phyloP scores from a whole-genome alignment of 1,140 invertebrate genomes.

The Zaprionus inermis region DNA sequence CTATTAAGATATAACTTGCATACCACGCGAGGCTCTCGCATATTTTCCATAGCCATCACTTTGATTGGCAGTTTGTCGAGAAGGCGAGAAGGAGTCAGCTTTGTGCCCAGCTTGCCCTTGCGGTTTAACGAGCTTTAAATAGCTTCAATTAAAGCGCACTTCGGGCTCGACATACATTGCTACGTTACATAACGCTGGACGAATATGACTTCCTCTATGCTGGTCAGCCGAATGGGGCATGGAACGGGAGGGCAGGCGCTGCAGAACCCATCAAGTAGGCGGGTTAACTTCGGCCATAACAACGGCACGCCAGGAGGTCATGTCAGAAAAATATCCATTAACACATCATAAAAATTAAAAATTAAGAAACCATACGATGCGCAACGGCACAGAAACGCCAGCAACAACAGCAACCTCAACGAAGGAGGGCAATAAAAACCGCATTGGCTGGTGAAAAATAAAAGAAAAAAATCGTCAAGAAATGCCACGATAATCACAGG shows the following conservation, averaged over 20 bases:
- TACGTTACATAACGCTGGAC: slow-evolving; percentile 60
- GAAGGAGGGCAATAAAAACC: slow-evolving; percentile 63
- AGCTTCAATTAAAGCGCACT: slow-evolving; percentile 70
- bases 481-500: slow-evolving; percentile 75
- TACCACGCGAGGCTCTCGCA: background rate
- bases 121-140: slow-evolving; percentile 71
- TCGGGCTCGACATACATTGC: slow-evolving; percentile 35
- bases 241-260: slow-evolving; percentile 42
- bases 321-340: slow-evolving; percentile 82
- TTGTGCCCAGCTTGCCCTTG: slow-evolving; percentile 68
- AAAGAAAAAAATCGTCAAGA: slow-evolving; percentile 68
- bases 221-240: slow-evolving; percentile 19
- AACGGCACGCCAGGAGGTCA: slow-evolving; percentile 74
- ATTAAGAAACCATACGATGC: slow-evolving; percentile 79
- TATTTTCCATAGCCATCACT: slow-evolving; percentile 17
- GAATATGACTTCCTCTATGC: slow-evolving; percentile 18
- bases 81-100: slow-evolving; percentile 27
- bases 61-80: slow-evolving; percentile 55
- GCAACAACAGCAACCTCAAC: slow-evolving; percentile 14
- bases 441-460: slow-evolving; percentile 55
- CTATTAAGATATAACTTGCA: slow-evolving; percentile 39
- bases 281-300: slow-evolving; percentile 48
- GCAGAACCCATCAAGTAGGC: slow-evolving; percentile 62
- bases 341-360: slow-evolving; percentile 83
- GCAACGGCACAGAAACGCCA: slow-evolving; percentile 2